These are phyloP conservation scores for Entosphenus tridentatus DNA, from an alignment of 2,113 vertebrate species.

Conservation along the genomic window DNA sequence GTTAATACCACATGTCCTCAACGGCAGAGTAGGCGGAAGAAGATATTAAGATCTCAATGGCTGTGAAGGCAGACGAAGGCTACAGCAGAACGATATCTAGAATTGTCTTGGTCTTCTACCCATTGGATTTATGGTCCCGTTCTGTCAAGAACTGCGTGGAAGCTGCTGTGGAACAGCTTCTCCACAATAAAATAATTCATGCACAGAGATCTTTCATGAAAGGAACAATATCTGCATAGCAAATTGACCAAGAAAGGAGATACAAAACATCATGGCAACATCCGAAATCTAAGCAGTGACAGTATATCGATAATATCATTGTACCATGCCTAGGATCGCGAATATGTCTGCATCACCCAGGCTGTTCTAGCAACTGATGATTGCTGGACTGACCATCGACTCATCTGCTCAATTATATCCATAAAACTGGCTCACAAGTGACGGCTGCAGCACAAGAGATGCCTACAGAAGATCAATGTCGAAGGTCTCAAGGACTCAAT, in stretches of 20 bases:
- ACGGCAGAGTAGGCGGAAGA: no score
- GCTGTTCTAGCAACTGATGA: neutral
- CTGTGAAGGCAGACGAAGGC: no score
- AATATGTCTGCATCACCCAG: neutral
- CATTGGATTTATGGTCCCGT: no score
- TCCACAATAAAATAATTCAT: no score
- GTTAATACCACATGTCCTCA: no score
- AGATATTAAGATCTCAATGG: no score
- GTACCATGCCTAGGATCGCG: neutral
- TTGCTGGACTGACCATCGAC: neutral
- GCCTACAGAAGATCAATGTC: neutral
- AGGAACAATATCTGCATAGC: no score
- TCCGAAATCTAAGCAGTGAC: neutral
- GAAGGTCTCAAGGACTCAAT: neutral
- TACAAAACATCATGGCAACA: slow-evolving; percentile 1
- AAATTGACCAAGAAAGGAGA: neutral
- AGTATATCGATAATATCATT: neutral
- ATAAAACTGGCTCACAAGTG: neutral
- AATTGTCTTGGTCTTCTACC: no score
- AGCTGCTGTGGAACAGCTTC: no score
- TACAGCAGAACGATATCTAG: no score
- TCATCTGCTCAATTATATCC: neutral
- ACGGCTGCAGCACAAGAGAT: slow-evolving; percentile 1
- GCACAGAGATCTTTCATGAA: no score
- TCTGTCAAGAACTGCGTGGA: no score